A percentile compares a stretch with the other conserved stretches of the same genome.
Evolutionary conservation across 2,113 vertebrate species (phyloP).

Genomic region (Serilophus lunatus): DNA sequence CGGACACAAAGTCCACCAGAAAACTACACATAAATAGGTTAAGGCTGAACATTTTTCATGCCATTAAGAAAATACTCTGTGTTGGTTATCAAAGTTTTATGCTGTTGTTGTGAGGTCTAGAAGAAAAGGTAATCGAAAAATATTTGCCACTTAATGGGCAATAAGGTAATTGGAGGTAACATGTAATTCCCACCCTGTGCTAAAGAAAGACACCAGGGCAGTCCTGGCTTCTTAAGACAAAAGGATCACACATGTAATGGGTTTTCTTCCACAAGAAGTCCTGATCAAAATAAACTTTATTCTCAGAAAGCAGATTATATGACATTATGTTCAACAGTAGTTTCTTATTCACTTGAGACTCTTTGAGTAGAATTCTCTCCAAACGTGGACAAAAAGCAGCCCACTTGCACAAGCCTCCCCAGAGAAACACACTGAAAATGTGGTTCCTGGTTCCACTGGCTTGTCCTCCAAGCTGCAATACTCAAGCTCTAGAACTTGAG

Average conservation of each 20-base stretch:
- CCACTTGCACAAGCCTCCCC: neutral
- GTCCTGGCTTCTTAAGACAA: neutral
- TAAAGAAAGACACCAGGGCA: neutral
- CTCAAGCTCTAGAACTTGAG: neutral
- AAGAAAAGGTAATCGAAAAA: neutral
- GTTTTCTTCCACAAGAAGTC: neutral
- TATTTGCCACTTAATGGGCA: neutral
- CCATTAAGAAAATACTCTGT: neutral
- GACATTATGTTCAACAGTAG: neutral
- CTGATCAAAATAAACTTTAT: neutral
- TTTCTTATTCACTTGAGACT: neutral
- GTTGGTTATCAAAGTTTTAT: neutral
- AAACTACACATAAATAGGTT: neutral
- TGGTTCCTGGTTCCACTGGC: neutral
- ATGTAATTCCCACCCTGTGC: neutral
- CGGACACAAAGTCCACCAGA: neutral
- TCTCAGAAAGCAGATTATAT: neutral
- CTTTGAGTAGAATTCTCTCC: neutral
- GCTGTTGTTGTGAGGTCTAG: neutral
- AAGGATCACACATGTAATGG: neutral
- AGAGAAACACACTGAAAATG: neutral
- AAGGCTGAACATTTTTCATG: neutral
- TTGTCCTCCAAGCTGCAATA: neutral
- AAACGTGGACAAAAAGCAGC: neutral
- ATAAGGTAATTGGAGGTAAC: neutral